Percentiles rank a stretch among this genome's conserved stretches.
Evolutionary conservation across 1,140 invertebrate species (phyloP).

Genomic region (Carcinoscorpius rotundicauda): DNA sequence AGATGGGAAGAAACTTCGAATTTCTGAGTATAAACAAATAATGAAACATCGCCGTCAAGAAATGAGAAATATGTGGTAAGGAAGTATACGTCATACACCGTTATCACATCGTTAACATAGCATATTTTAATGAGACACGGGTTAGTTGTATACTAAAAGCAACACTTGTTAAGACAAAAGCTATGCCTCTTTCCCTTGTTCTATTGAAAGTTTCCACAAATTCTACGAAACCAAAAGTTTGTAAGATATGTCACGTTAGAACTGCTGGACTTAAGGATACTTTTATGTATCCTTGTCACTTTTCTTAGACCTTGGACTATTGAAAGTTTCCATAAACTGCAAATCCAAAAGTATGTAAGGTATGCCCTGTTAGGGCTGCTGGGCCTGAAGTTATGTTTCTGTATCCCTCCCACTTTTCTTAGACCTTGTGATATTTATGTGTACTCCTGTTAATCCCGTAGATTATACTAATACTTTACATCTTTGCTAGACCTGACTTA

Average conservation of each 20-base stretch:
- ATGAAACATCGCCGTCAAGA: constrained; percentile 86
- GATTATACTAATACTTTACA: no score
- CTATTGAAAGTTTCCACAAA: not conserved
- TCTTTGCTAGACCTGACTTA: no score
- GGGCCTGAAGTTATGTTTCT: no score
- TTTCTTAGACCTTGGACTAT: no score
- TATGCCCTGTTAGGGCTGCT: no score
- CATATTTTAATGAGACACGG: not conserved
- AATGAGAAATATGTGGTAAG: constrained; percentile 76
- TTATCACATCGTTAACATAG: not conserved
- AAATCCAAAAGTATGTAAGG: no score
- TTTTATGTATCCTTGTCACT: no score
- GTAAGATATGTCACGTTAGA: not conserved
- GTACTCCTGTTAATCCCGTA: no score
- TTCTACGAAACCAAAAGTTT: not conserved
- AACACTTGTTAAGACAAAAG: not conserved
- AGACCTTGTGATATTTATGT: no score
- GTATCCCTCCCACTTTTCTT: no score
- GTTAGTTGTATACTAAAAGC: not conserved
- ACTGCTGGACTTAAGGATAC: not conserved
- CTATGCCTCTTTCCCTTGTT: not conserved
- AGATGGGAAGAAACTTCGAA: constrained; percentile 92
- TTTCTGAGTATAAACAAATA: constrained; percentile 94
- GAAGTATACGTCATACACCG: not conserved
- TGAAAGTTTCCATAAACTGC: no score